Percentiles rank a stretch among this genome's conserved stretches.
These are phyloP conservation scores for Brassicogethes aeneus DNA, from an alignment of 2,888 invertebrate genomes.

Conservation along the genomic window DNA sequence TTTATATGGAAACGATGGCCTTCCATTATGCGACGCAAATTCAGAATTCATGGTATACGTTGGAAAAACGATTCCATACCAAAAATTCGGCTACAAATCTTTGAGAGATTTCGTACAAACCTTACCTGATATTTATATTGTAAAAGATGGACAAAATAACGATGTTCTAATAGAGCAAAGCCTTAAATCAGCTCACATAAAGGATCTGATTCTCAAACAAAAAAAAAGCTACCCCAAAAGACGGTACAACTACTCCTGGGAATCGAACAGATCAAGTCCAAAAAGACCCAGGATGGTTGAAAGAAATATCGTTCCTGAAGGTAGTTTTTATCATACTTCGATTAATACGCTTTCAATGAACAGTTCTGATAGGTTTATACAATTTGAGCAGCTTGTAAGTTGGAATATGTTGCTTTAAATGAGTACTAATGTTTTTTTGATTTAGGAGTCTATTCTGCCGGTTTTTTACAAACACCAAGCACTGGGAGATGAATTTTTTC, in stretches of 20 bases:
- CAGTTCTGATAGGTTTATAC: conserved; percentile 18
- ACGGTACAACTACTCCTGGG: not conserved
- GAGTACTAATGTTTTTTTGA: conserved; percentile 1
- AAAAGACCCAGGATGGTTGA: not conserved
- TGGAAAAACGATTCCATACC: conserved; percentile 24
- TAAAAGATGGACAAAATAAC: conserved; percentile 18
- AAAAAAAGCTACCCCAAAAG: conserved; percentile 10
- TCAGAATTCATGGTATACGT: conserved; percentile 21
- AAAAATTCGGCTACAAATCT: conserved; percentile 21
- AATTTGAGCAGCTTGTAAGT: conserved; percentile 25
- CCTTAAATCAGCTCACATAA: conserved; percentile 23
- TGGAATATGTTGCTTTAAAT: conserved; percentile 1
- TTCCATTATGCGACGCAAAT: conserved; percentile 21
- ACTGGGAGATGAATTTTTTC: conserved; percentile 28
- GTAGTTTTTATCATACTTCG: conserved; percentile 22
- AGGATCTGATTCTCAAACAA: conserved; percentile 24
- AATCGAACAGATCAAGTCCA: not conserved
- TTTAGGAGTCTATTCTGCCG: conserved; percentile 28
- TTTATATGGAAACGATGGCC: conserved; percentile 22
- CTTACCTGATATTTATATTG: conserved; percentile 24
- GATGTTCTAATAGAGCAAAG: conserved; percentile 26
- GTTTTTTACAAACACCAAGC: conserved; percentile 30
- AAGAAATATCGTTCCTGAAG: conserved; percentile 15
- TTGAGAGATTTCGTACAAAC: conserved; percentile 25
- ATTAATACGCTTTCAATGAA: conserved; percentile 16